Evolutionary conservation across 2,113 vertebrate species (phyloP).

Genomic region (Calidris pygmaea): DNA sequence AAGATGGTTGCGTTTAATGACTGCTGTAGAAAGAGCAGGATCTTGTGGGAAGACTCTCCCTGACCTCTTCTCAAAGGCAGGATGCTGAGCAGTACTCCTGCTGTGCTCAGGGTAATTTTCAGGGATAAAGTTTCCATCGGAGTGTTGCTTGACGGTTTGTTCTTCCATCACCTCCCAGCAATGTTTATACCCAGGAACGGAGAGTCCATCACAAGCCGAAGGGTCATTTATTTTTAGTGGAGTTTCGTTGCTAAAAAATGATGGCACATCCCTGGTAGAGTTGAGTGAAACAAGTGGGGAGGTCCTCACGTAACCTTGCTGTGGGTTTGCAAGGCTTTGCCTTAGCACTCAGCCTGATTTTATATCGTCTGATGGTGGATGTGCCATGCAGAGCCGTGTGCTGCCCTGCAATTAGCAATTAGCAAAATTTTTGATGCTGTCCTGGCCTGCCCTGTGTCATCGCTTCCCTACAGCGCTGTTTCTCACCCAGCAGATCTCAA

Average conservation of each 20-base stretch:
- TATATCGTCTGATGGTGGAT: neutral
- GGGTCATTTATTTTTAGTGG: neutral
- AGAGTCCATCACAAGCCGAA: neutral
- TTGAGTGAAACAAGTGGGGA: neutral
- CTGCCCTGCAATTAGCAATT: neutral
- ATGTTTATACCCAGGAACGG: neutral
- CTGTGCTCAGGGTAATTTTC: constrained; percentile 14
- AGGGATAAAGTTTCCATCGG: constrained; percentile 1
- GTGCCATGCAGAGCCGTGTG: neutral
- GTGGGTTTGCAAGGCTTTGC: neutral
- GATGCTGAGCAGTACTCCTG: neutral
- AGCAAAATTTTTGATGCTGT: neutral
- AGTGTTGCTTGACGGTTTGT: neutral
- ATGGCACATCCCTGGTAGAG: neutral
- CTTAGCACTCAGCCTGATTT: neutral
- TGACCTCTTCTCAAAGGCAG: neutral
- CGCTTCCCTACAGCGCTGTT: neutral
- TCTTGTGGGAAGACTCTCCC: neutral
- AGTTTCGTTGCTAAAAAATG: neutral
- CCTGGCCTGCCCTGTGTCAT: neutral
- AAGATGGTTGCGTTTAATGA: neutral
- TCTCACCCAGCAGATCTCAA: neutral
- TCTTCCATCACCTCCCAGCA: neutral
- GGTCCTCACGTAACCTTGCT: neutral
- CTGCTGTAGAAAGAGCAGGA: neutral